A percentile compares a stretch with the other conserved stretches of the same genome.
Evolutionary conservation across 2,888 invertebrate genomes (phyloP).

Genomic region (Microctonus hyperodae): DNA sequence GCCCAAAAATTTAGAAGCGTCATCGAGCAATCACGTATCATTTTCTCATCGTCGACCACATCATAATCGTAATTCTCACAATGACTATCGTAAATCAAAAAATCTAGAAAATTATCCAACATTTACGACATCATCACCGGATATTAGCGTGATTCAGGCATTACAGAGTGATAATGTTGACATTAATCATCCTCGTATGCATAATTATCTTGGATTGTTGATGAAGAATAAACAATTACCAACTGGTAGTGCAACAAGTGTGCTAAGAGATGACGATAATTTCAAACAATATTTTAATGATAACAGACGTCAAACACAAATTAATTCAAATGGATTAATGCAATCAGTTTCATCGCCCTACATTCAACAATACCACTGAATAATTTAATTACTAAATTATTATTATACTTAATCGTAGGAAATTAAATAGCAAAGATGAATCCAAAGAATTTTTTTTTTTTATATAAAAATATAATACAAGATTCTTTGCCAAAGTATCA

Average conservation of each 20-base stretch:
- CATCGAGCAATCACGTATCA: conserved; percentile 42
- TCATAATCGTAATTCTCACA: conserved; percentile 37
- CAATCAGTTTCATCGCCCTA: background rate
- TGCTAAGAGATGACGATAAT: conserved; percentile 46
- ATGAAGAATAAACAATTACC: conserved; percentile 60
- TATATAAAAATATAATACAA: background rate
- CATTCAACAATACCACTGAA: background rate
- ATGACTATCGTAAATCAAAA: conserved; percentile 29
- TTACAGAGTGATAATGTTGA: conserved; percentile 44
- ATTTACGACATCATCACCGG: conserved; percentile 45
- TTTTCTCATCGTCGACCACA: conserved; percentile 35
- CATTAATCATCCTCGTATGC: conserved; percentile 54
- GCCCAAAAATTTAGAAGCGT: conserved; percentile 41
- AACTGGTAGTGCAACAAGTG: conserved; percentile 33
- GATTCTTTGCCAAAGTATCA: background rate
- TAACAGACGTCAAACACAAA: conserved; percentile 47
- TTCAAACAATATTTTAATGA: conserved; percentile 46
- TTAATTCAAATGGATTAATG: conserved; percentile 41
- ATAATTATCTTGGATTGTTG: conserved; percentile 56
- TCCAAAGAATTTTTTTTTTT: conserved; percentile 6
- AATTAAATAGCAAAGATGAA: background rate
- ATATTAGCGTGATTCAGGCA: conserved; percentile 33
- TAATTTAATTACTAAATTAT: background rate
- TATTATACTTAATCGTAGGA: background rate
- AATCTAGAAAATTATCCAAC: conserved; percentile 41